Evolutionary conservation across 2,888 invertebrate genomes (phyloP).

Genomic region (Hipparchia semele): DNA sequence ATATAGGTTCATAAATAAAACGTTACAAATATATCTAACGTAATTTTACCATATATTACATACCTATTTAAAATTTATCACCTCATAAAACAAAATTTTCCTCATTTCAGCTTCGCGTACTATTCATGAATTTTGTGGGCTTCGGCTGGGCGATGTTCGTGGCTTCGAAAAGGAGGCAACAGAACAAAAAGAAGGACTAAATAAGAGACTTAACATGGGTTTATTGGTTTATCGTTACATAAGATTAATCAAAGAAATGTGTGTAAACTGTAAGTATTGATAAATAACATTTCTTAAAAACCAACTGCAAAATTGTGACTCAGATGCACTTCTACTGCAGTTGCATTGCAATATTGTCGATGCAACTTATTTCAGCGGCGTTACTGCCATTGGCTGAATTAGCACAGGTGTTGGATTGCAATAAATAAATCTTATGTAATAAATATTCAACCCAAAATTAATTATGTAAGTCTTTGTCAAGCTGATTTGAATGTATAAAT

Average conservation of each 20-base stretch:
- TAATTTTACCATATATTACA: background rate
- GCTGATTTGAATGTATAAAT: too few species aligned
- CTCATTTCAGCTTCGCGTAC: constrained; percentile 86
- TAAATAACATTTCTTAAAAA: too few species aligned
- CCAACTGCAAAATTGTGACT: too few species aligned
- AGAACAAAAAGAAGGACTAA: constrained; percentile 60
- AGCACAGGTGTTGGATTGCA: too few species aligned
- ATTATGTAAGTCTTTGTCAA: too few species aligned
- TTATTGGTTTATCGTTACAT: constrained; percentile 3
- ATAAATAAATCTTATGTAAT: too few species aligned
- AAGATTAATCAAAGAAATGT: background rate
- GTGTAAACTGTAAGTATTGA: background rate
- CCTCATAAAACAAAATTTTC: constrained; percentile 13
- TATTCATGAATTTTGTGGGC: constrained; percentile 89
- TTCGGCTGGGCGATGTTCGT: constrained; percentile 91
- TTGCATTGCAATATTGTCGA: too few species aligned
- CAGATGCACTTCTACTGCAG: too few species aligned
- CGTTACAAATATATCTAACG: background rate
- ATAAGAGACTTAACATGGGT: background rate
- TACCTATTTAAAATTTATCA: background rate
- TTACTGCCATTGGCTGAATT: too few species aligned
- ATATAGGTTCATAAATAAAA: background rate
- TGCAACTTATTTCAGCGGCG: too few species aligned
- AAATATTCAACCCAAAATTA: too few species aligned
- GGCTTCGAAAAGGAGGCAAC: constrained; percentile 86